phyloP scores from a whole-genome alignment of 2,797 vertebrate genomes.

The Falco berigora region DNA sequence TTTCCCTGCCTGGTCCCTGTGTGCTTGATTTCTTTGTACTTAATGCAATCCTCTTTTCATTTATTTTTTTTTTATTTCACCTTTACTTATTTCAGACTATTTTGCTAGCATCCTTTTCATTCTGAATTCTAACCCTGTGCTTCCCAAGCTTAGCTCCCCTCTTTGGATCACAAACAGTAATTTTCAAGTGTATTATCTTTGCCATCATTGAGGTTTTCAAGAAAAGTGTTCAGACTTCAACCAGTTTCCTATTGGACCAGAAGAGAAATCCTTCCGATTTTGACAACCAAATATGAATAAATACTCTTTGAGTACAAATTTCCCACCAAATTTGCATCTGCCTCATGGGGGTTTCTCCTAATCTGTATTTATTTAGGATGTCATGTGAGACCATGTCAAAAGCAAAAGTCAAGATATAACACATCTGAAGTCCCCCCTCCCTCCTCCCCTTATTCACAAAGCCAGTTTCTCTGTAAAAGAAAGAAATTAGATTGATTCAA shows the following conservation, averaged over 20 bases:
- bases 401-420: not conserved
- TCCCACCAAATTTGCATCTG: not conserved
- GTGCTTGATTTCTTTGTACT: not conserved
- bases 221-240: not conserved
- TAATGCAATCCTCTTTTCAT: no score
- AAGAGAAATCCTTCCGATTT: not conserved
- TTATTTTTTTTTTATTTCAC: not conserved
- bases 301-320: not conserved
- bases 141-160: not conserved
- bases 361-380: not conserved
- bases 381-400: not conserved
- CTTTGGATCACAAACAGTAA: not conserved
- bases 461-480: not conserved
- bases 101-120: not conserved
- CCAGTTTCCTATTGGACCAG: not conserved
- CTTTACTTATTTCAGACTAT: not conserved
- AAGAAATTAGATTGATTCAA: not conserved
- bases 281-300: not conserved
- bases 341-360: not conserved
- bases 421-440: not conserved
- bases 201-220: not conserved
- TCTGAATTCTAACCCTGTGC: not conserved
- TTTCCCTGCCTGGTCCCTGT: fast-evolving
- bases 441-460: not conserved
- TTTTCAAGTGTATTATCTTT: not conserved